These are phyloP conservation scores for Rachycentron canadum DNA, from an alignment of 2,797 vertebrate species.

Conservation along the genomic window DNA sequence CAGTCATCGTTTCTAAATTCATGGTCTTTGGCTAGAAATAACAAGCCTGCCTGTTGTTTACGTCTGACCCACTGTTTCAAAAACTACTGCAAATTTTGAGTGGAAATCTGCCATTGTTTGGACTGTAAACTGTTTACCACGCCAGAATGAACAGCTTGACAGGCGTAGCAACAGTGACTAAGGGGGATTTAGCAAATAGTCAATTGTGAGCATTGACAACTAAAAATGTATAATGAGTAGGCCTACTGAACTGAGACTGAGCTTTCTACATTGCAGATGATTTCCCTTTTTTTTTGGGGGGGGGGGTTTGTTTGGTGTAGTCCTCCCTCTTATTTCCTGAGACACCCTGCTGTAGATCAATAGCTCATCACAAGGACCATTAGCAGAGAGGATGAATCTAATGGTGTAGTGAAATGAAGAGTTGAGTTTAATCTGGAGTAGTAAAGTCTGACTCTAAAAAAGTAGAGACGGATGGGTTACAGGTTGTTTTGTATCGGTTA, in stretches of 20 bases:
- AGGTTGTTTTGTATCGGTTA: slow-evolving; percentile 28
- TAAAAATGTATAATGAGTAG: slow-evolving; percentile 14
- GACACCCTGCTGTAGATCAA: slow-evolving; percentile 79
- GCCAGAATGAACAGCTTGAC: slow-evolving; percentile 1
- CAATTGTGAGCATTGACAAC: slow-evolving; percentile 17
- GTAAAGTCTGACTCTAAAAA: slow-evolving; percentile 43
- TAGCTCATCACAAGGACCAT: slow-evolving; percentile 85
- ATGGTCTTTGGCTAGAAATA: background rate
- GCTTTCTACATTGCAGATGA: slow-evolving; percentile 29
- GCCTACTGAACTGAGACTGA: slow-evolving; percentile 12
- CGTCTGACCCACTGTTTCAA: background rate
- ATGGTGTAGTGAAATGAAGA: slow-evolving; percentile 73
- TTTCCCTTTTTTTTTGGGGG: slow-evolving; percentile 32
- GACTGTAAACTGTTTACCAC: background rate
- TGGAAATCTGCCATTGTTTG: background rate
- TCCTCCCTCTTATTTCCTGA: slow-evolving; percentile 52
- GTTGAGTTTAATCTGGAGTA: slow-evolving; percentile 63
- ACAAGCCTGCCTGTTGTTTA: background rate
- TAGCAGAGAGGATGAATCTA: slow-evolving; percentile 81
- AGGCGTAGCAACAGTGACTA: background rate
- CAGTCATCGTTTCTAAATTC: background rate
- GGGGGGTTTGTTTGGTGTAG: slow-evolving; percentile 31
- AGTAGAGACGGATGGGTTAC: slow-evolving; percentile 27
- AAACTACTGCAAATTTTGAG: background rate
- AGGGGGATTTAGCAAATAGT: background rate